Base-by-base conservation (phyloP, 2,797 vertebrate species). In the Tokudaia tokunoshimensis region DNA sequence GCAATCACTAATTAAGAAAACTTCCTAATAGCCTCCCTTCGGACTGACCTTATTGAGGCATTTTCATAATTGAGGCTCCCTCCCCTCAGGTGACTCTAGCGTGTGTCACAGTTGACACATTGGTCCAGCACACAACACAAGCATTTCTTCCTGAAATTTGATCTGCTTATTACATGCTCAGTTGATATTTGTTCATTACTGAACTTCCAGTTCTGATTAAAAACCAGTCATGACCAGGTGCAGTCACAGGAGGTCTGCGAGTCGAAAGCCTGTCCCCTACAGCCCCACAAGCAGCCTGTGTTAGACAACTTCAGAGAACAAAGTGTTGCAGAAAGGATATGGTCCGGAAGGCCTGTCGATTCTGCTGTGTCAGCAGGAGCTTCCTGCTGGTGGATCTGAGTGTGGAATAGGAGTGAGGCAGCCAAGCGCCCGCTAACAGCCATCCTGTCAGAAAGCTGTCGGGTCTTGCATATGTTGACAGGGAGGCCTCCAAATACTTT, bases 371-470 rank as follows among this genome's bases (percentile, higher is more conserved):
- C 41, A 4, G 44, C 50, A 9, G 24, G n/a, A n/a, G 26, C 22
- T 75, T 84, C 63, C 22, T 1, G 15, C 5, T 63, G 24, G 12
- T 75, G 19, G 31, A 44, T 93, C 47, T 79, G 34, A 94, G 74
- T 55, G 94, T 63, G 91, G 92, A 83, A 72, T 44, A 93, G 29
- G 57, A 94, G 57, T 44, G 24, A 95, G 81, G 52, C 76, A 87
- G 26, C 31, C 70, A 61, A 26, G 24, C 63, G 0, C 76, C 94
- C 63, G 0, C 76, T 94, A 41, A 83, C 82, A 91, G 75, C 72
- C 63, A 19, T 31, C 91, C 57, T 97, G 67, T 92, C 67, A 55
- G 76, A 61, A 93, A 93, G 80, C n/a, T 75, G 0, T 65, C 65
- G 12, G 1, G n/a, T 72, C 93, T 80, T 80, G 52, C 47, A 76